Base-by-base conservation (phyloP, 2,797 vertebrate species). In the Telmatherina bonti region DNA sequence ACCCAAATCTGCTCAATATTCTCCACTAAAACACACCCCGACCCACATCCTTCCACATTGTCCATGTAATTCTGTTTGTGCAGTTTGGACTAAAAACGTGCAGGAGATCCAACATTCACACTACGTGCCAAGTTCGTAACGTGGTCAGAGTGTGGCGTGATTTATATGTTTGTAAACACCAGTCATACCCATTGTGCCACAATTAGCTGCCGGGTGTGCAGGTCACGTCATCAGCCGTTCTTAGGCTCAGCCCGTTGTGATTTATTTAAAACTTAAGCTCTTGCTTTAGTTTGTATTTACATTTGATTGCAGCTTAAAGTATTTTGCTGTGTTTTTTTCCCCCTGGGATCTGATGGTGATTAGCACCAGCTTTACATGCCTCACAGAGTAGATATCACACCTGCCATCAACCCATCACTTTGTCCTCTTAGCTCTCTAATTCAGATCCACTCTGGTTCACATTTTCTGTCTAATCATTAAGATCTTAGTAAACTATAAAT, bases 181-280 rank as follows among this genome's bases (percentile, higher is more conserved):
- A 51, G 67, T 54, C 66, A 36, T 45, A 60, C 13, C 30, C 13
- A 7, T 53, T 60, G 71, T 80, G 62, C 67, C 72, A 63, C 59
- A 27, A 70, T 81, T 62, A 85, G 81, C 82, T 70, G 61, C 70
- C 43, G 58, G 52, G 63, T 13, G 58, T 60, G 67, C 67, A 53
- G 62, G 69, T 86, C 88, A 87, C 78, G 75, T 85, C 64, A 66
- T 62, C 45, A 55, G 55, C 16, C n/a, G 18, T 43, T 57, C 35
- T 49, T 35, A 62, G 59, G 20, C 26, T 66, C 26, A 35, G 36
- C 73, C 2, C 29, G 35, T 47, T 59, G 7, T 55, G 7, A 67
- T 64, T 55, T 38, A 24, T 56, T 30, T 2, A 4, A 54, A 26
- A 15, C 6, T 1, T 27, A 7, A 4, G 22, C 13, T 20, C 7